Conservation (phyloP, 2,797 vertebrate species). For the Halcyon smyrnensis region DNA sequence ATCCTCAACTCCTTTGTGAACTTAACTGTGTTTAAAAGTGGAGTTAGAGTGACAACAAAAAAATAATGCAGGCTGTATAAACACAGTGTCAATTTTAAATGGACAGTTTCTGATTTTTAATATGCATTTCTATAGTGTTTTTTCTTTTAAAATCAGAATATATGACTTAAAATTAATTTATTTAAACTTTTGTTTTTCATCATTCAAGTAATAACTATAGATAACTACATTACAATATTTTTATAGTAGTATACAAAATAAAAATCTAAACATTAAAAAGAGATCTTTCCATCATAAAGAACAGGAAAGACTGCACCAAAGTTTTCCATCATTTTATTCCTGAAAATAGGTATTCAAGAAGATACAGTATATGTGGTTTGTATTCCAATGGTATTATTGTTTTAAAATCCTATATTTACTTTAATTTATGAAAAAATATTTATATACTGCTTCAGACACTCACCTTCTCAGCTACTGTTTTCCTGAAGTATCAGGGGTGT, state of each 20-base stretch:
- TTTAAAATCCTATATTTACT: not conserved
- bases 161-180: not conserved
- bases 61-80: not conserved
- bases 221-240: not conserved
- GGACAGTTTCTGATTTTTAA: not conserved
- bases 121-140: not conserved
- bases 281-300: not conserved
- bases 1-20: not conserved
- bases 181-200: not conserved
- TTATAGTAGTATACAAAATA: not conserved
- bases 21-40: not conserved
- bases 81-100: not conserved
- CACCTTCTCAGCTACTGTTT: not conserved
- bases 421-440: not conserved
- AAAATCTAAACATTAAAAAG: not conserved
- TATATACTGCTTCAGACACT: not conserved
- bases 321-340: not conserved
- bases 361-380: not conserved
- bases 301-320: accelerated
- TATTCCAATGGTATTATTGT: not conserved
- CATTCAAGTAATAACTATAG: not conserved
- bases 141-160: not conserved
- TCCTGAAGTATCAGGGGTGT: not conserved
- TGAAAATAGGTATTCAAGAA: not conserved
- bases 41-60: not conserved